Evolutionary conservation across 2,888 invertebrate genomes (phyloP), one percentile per base, ranked within the genome.

Genomic region (Heteromyza rotundicornis): DNA sequence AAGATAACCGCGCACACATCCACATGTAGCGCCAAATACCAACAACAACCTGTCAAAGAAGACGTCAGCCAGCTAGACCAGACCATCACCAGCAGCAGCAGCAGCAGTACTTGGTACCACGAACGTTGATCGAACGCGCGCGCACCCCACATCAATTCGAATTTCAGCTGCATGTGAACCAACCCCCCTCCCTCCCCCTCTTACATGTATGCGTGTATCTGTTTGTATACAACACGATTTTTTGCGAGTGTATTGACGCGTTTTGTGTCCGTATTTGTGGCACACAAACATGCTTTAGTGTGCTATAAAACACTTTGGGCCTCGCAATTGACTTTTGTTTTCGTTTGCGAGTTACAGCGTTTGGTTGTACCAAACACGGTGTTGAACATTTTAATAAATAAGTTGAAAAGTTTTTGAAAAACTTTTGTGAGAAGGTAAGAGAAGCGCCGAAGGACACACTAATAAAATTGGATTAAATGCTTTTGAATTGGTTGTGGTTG

Each of bases 271-370:
- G 82, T 74, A 73, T 73, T 74, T 71, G 70, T 72, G 73, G 68
- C n/a, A n/a, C n/a, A n/a, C n/a, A n/a, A n/a, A n/a, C n/a, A n/a
- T n/a, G n/a, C n/a, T n/a, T n/a, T n/a, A n/a, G n/a, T n/a, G n/a
- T n/a, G n/a, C 85, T 87, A 86, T 86, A 86, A 86, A 85, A 84
- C 82, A 84, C 84, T 86, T 85, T 85, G 84, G 72, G 70, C 72
- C 74, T 77, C 76, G 72, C 79, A 80, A 78, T 79, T 80, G 78
- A 81, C 81, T 82, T 82, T 82, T 83, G 81, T 83, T 83, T 83
- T 83, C 83, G 80, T 81, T 83, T 74, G 79, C 77, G 76, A 78
- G 77, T 82, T 80, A 78, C 74, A 78, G 75, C 77, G 81, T 81
- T 79, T 80, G 80, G 79, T 76, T 78, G 74, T 70, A 69, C 77